Conservation (phyloP, 2,797 vertebrate genomes). For the Schizothorax lantsangensis region DNA sequence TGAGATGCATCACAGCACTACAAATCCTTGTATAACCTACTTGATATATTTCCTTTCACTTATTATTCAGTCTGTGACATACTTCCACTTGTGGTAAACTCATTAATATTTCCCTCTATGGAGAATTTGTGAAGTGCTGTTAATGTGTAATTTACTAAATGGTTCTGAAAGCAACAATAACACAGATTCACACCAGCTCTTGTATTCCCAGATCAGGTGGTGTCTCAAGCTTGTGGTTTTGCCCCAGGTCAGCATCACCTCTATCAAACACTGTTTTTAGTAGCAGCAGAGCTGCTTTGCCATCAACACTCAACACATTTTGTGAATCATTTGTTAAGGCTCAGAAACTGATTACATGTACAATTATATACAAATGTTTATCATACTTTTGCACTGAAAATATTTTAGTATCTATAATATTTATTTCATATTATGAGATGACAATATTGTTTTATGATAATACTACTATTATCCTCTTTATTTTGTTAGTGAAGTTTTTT, state of each 20-base stretch:
- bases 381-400: neutral
- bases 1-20: neutral
- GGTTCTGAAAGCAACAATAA: neutral
- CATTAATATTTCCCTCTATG: neutral
- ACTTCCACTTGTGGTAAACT: neutral
- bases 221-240: neutral
- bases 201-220: neutral
- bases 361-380: neutral
- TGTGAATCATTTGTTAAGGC: neutral
- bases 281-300: neutral
- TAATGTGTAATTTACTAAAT: neutral
- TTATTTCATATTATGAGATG: neutral
- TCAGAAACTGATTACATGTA: neutral
- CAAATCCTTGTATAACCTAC: neutral
- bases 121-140: neutral
- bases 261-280: conserved; percentile 12
- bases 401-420: neutral
- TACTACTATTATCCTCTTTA: no score
- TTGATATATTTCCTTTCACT: neutral
- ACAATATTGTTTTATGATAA: no score
- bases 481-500: neutral
- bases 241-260: neutral
- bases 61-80: neutral
- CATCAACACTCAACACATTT: neutral
- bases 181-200: neutral